Evolutionary conservation across 2,113 vertebrate genomes (phyloP).

Genomic region (Anseranas semipalmata): DNA sequence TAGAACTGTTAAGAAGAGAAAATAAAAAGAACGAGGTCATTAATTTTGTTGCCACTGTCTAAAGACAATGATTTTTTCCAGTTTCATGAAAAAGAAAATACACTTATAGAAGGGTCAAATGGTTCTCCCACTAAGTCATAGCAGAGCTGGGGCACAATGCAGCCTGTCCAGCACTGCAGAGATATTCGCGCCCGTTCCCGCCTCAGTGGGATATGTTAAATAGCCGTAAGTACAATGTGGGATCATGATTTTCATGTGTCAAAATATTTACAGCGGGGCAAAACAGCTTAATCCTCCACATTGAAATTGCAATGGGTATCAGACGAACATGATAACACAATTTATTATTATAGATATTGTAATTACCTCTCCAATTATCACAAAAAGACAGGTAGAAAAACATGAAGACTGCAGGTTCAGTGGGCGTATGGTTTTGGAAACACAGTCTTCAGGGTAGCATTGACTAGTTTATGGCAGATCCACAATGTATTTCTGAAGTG

Average conservation of each 20-base stretch:
- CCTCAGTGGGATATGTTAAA: neutral
- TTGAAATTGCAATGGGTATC: neutral
- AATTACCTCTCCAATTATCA: neutral
- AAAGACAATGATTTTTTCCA: neutral
- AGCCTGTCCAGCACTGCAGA: neutral
- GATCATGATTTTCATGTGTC: neutral
- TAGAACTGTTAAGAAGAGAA: neutral
- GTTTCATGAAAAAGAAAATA: neutral
- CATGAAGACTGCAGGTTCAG: neutral
- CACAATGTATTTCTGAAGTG: neutral
- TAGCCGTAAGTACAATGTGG: neutral
- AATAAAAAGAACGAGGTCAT: too few relatives aligned
- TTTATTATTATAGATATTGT: neutral
- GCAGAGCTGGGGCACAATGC: neutral
- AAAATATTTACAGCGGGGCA: neutral
- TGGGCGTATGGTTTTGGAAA: neutral
- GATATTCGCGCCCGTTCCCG: neutral
- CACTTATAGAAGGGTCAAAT: neutral
- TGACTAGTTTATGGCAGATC: neutral
- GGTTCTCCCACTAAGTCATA: neutral
- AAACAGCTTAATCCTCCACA: neutral
- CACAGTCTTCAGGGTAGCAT: neutral
- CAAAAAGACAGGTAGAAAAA: neutral
- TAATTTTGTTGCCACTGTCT: neutral
- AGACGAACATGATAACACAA: neutral